Percentiles rank a stretch among this genome's conserved stretches.
These are phyloP conservation scores for Rhadina sibilatrix DNA, from an alignment of 2,113 vertebrate species.

Conservation along the genomic window DNA sequence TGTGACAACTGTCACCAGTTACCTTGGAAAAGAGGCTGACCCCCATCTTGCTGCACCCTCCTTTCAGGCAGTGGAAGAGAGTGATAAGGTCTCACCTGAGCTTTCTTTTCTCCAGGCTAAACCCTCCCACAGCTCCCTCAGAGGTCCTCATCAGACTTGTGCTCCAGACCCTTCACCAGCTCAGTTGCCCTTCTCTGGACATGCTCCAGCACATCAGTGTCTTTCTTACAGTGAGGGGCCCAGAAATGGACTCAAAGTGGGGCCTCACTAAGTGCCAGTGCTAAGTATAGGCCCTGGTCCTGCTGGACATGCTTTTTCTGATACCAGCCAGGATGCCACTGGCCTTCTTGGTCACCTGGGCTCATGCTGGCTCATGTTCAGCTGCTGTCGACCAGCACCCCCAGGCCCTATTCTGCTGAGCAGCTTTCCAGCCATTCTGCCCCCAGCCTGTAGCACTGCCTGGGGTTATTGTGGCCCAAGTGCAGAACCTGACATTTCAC, in stretches of 20 bases:
- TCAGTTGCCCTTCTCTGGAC: background rate
- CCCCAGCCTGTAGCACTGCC: background rate
- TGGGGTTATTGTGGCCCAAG: background rate
- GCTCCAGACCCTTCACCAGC: background rate
- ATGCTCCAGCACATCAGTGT: background rate
- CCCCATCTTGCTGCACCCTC: background rate
- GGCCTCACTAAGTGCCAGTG: rapidly evolving
- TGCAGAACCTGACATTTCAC: background rate
- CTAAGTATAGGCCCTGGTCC: background rate
- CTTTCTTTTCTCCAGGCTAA: background rate
- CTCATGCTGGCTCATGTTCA: background rate
- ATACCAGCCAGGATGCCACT: background rate
- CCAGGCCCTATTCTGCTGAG: background rate
- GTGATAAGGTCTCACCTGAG: background rate
- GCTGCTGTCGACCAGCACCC: background rate
- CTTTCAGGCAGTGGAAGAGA: background rate
- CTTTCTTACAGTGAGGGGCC: background rate
- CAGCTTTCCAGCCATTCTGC: background rate
- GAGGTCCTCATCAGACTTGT: background rate
- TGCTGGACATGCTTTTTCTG: background rate
- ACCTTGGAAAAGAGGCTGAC: background rate
- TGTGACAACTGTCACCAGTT: background rate
- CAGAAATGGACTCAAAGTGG: background rate
- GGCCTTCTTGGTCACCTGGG: background rate
- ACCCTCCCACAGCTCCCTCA: background rate